Evolutionary conservation across 1,140 invertebrate genomes (phyloP), one percentile per base, ranked within the genome.

Genomic region (Formica exsecta): DNA sequence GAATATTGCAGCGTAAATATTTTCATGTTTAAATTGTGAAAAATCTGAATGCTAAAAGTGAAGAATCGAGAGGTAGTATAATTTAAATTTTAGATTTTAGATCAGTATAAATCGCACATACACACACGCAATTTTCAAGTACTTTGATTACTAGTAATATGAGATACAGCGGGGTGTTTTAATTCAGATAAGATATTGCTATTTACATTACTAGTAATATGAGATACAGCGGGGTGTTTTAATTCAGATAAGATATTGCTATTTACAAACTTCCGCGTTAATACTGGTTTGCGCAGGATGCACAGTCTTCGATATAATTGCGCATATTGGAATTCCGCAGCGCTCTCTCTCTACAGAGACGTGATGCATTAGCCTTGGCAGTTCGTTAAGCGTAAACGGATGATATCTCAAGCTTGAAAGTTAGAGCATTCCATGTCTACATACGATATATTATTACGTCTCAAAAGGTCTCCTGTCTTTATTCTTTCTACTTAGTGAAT

Each of bases 261-360:
- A 44, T 57, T 44, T 74, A 25, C 38, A 7, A 88, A 86, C 84
- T 86, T 80, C 22, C 22, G 22, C 25, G 61, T 80, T 81, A 59
- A 68, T 75, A 22, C 62, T 38, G 41, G 9, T 22, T 32, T 16
- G 36, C 25, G 36, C 16, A 5, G 41, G 70, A 75, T 81, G 68
- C 73, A 61, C 41, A 64, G 38, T 73, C 65, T 79, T 75, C 54
- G 38, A 54, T 70, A 73, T 54, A 83, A 88, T 87, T 76, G 70
- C 76, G 9, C 36, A 66, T 75, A 83, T 87, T 88, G 68, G 59
- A 88, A 88, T 86, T 86, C 61, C 68, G 11, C 22, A 41, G 44
- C 11, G 66, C 19, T 51, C 48, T 51, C 48, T 51, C 48, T 51
- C 16, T 48, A 48, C n/a, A 38, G 9, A 44, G 19, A 7, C 36